phyloP scores from a whole-genome alignment of 2,113 vertebrate genomes.

The Cheirogaleus medius region DNA sequence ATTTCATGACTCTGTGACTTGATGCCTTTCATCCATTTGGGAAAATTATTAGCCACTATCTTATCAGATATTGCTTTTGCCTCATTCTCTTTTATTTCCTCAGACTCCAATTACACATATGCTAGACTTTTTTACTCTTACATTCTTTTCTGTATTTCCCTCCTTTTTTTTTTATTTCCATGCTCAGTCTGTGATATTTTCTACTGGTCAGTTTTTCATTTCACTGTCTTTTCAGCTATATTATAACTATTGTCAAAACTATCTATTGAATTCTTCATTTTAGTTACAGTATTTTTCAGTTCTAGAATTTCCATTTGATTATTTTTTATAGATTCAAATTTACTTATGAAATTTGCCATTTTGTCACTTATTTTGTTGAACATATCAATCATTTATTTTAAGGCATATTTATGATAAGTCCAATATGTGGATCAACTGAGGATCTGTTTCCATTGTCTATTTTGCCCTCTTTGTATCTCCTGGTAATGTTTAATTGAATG shows the following conservation, averaged over 20 bases:
- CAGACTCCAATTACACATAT: neutral
- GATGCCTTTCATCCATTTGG: neutral
- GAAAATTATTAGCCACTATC: neutral
- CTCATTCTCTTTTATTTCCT: neutral
- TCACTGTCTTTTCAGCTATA: neutral
- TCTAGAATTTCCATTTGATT: neutral
- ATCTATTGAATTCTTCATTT: neutral
- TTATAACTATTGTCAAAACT: neutral
- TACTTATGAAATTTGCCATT: neutral
- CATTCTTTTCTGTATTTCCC: neutral
- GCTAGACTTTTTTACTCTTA: neutral
- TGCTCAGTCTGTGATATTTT: neutral
- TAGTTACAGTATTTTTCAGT: neutral
- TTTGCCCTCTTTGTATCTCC: neutral
- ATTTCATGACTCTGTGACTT: neutral
- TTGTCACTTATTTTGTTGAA: neutral
- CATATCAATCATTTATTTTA: neutral
- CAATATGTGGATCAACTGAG: neutral
- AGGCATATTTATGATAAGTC: neutral
- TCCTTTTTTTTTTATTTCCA: neutral
- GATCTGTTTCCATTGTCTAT: neutral
- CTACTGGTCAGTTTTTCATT: neutral
- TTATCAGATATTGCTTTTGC: neutral
- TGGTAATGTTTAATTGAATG: neutral
- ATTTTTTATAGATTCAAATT: neutral